Percentiles rank a stretch among this genome's conserved stretches.
phyloP scores from a whole-genome alignment of 2,888 invertebrate genomes.

The Gerosis bhagava region DNA sequence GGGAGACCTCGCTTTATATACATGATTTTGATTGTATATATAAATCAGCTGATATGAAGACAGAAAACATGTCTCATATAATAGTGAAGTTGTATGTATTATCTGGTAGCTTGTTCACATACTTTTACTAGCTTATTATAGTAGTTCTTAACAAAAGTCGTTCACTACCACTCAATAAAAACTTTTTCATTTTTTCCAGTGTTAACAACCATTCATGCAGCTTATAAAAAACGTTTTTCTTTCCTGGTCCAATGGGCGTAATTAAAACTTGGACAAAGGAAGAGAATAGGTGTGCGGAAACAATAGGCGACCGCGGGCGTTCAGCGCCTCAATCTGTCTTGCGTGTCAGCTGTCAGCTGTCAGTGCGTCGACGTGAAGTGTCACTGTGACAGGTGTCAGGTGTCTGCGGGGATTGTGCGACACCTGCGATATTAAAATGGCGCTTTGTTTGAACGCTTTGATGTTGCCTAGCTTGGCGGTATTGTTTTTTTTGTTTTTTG shows the following conservation, averaged over 20 bases:
- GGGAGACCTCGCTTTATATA: too few relatives aligned
- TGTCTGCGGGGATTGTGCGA: conserved; percentile 42
- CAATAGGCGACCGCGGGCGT: conserved; percentile 53
- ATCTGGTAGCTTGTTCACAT: too few relatives aligned
- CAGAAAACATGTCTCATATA: too few relatives aligned
- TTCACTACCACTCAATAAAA: too few relatives aligned
- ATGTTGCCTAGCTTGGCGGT: conserved; percentile 15
- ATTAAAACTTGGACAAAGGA: conserved; percentile 43
- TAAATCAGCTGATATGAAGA: too few relatives aligned
- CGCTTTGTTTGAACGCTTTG: conserved; percentile 25
- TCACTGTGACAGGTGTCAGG: conserved; percentile 61
- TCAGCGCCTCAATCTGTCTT: conserved; percentile 72
- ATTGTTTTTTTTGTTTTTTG: conserved; percentile 13
- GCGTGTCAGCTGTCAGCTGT: conserved; percentile 42
- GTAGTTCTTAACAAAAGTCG: too few relatives aligned
- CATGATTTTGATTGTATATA: too few relatives aligned
- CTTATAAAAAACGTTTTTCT: conserved; percentile 20
- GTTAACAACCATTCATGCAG: conserved; percentile 18
- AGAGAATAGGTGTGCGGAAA: conserved; percentile 53
- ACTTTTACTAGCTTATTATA: too few relatives aligned
- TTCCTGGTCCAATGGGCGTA: conserved; percentile 29
- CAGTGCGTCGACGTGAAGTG: conserved; percentile 59
- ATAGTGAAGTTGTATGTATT: too few relatives aligned
- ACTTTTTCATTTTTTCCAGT: not conserved
- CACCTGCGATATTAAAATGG: conserved; percentile 42